Conservation (phyloP, 2,888 invertebrate genomes). For the Apamea sordens region DNA sequence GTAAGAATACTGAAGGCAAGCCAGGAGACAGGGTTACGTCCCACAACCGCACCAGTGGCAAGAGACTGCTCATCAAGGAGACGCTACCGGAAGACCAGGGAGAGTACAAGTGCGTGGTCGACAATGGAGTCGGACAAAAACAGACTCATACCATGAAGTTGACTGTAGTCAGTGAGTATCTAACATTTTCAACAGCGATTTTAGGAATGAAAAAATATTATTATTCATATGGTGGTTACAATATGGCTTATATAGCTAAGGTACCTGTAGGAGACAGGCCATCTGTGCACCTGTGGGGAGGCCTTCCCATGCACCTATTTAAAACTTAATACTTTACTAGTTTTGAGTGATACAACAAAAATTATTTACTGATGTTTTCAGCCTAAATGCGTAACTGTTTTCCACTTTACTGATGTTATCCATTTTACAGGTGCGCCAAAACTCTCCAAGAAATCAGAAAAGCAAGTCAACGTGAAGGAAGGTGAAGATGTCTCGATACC, state of each 20-base stretch:
- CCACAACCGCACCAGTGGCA: conserved; percentile 83
- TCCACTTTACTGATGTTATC: neutral
- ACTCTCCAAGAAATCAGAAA: conserved; percentile 71
- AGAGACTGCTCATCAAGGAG: conserved; percentile 81
- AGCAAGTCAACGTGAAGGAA: conserved; percentile 67
- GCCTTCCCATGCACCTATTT: neutral
- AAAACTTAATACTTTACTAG: neutral
- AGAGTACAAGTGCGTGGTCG: conserved; percentile 78
- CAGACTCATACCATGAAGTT: conserved; percentile 78
- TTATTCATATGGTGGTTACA: neutral
- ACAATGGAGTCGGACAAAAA: conserved; percentile 78
- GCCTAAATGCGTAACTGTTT: neutral
- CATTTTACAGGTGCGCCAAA: conserved; percentile 75
- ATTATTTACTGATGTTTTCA: neutral
- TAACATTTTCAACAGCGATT: neutral
- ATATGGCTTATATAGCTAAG: neutral
- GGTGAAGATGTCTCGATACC: conserved; percentile 78
- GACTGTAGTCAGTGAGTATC: conserved; percentile 81
- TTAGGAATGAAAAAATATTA: neutral
- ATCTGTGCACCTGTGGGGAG: neutral
- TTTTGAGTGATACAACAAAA: neutral
- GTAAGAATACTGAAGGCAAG: conserved; percentile 70
- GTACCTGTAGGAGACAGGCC: neutral
- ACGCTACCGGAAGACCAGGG: conserved; percentile 79
- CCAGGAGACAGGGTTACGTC: conserved; percentile 77